Evolutionary conservation across 2,797 vertebrate genomes (phyloP).

Genomic region (Sebastes reedi): DNA sequence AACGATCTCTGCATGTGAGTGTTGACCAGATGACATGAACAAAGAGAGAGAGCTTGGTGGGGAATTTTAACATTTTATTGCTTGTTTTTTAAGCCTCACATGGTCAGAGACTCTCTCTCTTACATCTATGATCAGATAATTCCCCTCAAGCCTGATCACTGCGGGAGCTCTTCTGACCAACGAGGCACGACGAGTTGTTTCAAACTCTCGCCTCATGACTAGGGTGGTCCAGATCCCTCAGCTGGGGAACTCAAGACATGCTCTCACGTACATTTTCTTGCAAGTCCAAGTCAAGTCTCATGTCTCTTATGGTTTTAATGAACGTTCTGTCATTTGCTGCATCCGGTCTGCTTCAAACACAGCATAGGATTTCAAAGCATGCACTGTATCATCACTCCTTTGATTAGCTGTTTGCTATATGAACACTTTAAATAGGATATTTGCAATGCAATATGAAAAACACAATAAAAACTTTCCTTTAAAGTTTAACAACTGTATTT

Average conservation of each 20-base stretch:
- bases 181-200: background rate
- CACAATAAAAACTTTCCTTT: background rate
- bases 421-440: background rate
- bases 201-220: background rate
- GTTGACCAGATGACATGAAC: constrained; percentile 1
- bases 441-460: background rate
- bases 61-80: background rate
- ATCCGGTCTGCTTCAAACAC: too few relatives aligned
- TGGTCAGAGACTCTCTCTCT: background rate
- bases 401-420: background rate
- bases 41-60: background rate
- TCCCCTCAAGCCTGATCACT: background rate
- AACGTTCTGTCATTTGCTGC: background rate
- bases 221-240: background rate
- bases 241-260: background rate
- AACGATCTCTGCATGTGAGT: background rate
- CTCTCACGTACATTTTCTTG: too few relatives aligned
- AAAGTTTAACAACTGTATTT: background rate
- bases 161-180: background rate
- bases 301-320: background rate
- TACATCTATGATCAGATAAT: background rate
- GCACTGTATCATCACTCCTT: background rate
- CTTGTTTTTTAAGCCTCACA: background rate
- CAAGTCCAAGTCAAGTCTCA: background rate
- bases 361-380: too few relatives aligned